A percentile compares a stretch with the other conserved stretches of the same genome.
phyloP scores from a whole-genome alignment of 2,888 invertebrate genomes.

The Apodemia zela region DNA sequence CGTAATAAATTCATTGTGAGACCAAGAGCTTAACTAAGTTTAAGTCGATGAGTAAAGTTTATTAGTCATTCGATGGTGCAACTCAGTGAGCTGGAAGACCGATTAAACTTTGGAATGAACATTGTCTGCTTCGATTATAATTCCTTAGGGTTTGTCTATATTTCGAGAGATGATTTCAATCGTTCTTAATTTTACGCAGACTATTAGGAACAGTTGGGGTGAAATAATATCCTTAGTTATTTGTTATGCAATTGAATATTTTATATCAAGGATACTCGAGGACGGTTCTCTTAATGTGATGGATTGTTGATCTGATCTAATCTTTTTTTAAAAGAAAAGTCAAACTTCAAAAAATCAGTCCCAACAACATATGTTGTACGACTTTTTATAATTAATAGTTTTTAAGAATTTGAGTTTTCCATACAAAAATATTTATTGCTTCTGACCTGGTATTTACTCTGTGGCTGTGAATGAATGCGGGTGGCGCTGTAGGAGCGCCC shows the following conservation, averaged over 20 bases:
- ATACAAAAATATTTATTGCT: too few relatives aligned
- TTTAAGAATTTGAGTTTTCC: too few relatives aligned
- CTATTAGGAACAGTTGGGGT: not conserved
- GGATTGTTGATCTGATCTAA: too few relatives aligned
- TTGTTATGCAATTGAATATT: not conserved
- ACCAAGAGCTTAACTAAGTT: conserved; percentile 16
- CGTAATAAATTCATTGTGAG: conserved; percentile 13
- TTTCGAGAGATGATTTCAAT: not conserved
- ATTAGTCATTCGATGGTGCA: conserved; percentile 14
- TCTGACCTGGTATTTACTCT: too few relatives aligned
- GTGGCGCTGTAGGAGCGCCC: too few relatives aligned
- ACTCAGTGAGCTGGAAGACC: conserved; percentile 16
- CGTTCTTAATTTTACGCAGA: not conserved
- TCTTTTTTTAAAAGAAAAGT: too few relatives aligned
- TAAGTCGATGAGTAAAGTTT: conserved; percentile 15
- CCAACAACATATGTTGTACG: too few relatives aligned
- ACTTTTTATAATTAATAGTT: too few relatives aligned
- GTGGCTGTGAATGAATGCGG: too few relatives aligned
- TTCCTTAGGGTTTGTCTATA: conserved; percentile 9
- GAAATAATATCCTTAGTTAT: too few relatives aligned
- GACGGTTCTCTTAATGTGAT: not conserved
- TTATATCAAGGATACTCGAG: not conserved
- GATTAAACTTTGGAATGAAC: conserved; percentile 16
- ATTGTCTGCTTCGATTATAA: conserved; percentile 16
- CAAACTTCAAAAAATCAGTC: too few relatives aligned